Percentiles rank a stretch among this genome's conserved stretches.
Conservation (phyloP, 1,140 invertebrate genomes). For the Dreissena polymorpha region DNA sequence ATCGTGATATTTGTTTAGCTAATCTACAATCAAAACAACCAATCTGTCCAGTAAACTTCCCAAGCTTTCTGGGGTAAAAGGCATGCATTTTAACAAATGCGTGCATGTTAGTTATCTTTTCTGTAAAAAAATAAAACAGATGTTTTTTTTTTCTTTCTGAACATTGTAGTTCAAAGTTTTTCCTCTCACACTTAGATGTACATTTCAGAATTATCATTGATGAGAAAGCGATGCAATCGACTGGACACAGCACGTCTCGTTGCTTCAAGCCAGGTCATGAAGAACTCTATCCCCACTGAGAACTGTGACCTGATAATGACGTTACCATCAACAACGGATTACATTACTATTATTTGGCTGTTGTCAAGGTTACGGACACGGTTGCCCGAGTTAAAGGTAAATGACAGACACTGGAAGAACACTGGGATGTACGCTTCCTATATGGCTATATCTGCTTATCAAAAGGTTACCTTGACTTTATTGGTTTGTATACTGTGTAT, state of each 20-base stretch:
- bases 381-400: constrained; percentile 87
- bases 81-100: too few species aligned
- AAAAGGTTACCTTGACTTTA: constrained; percentile 63
- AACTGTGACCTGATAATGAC: constrained; percentile 93
- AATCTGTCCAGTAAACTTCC: too few species aligned
- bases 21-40: too few species aligned
- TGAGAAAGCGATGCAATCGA: constrained; percentile 1
- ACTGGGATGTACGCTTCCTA: constrained; percentile 95
- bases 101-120: too few species aligned
- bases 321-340: constrained; percentile 88
- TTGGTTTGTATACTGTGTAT: constrained; percentile 90
- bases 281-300: constrained; percentile 78
- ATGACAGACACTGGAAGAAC: constrained; percentile 90
- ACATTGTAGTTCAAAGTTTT: too few species aligned
- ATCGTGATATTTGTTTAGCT: too few species aligned
- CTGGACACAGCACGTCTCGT: constrained; percentile 71
- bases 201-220: constrained; percentile 14
- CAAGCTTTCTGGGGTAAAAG: too few species aligned
- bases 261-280: constrained; percentile 73
- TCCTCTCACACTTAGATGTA: too few species aligned
- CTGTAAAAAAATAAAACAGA: too few species aligned
- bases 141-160: too few species aligned
- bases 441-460: constrained; percentile 88
- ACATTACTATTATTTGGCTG: constrained; percentile 92
- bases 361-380: constrained; percentile 87